Evolutionary conservation across 2,888 invertebrate genomes (phyloP).

Genomic region (Sinotaia quadrata): DNA sequence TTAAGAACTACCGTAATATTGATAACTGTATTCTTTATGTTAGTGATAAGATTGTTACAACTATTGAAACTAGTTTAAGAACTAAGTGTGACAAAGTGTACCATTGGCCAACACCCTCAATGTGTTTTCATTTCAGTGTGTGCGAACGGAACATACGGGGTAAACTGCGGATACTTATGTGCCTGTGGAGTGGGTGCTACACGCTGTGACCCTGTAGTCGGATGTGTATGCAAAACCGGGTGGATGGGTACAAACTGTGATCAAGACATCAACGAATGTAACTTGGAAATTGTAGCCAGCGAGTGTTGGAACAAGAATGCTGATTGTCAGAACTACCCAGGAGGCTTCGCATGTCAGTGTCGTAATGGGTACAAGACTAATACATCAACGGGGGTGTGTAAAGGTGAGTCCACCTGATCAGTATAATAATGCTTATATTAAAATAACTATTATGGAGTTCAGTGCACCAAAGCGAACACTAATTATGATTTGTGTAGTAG

Average conservation of each 20-base stretch:
- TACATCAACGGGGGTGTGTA: not conserved
- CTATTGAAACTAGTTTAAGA: too few species aligned
- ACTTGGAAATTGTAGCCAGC: not conserved
- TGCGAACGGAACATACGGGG: slow-evolving; percentile 33
- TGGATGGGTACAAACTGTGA: slow-evolving; percentile 20
- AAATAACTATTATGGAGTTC: too few species aligned
- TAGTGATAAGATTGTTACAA: too few species aligned
- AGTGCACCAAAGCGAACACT: too few species aligned
- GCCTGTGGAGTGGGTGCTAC: slow-evolving; percentile 28
- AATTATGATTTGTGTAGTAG: too few species aligned
- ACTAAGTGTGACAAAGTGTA: too few species aligned
- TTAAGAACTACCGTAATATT: too few species aligned
- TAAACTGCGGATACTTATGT: slow-evolving; percentile 29
- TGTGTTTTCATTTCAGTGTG: too few species aligned
- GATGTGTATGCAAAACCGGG: slow-evolving; percentile 33
- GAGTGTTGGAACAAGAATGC: slow-evolving; percentile 4
- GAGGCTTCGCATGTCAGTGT: slow-evolving; percentile 7
- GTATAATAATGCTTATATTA: too few species aligned
- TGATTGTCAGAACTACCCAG: slow-evolving; percentile 3
- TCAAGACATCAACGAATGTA: slow-evolving; percentile 16
- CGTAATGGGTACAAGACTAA: not conserved
- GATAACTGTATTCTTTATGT: too few species aligned
- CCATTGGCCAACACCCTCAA: too few species aligned
- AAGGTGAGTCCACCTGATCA: slow-evolving; percentile 10
- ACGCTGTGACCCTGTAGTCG: slow-evolving; percentile 20